Evolutionary conservation across 2,797 vertebrate species (phyloP).

Genomic region (Corythornis leucogaster): DNA sequence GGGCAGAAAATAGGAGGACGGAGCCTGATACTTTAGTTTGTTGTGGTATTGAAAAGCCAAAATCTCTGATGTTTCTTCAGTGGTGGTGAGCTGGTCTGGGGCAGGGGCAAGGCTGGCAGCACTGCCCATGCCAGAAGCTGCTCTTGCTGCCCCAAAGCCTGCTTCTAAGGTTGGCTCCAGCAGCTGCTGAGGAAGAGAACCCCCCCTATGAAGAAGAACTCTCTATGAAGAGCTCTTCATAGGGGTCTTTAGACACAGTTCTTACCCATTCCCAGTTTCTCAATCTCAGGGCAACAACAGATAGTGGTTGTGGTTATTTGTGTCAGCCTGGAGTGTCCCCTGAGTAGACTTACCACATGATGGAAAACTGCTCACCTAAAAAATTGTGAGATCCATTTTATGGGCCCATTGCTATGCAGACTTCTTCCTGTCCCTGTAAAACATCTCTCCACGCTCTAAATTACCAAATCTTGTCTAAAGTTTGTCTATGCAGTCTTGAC

Average conservation of each 20-base stretch:
- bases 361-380: background rate
- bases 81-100: background rate
- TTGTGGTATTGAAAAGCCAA: background rate
- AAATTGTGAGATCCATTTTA: background rate
- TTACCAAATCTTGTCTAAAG: background rate
- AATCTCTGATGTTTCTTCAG: background rate
- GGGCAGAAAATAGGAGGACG: background rate
- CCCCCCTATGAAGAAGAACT: no score
- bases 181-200: background rate
- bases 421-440: background rate
- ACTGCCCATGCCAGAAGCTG: background rate
- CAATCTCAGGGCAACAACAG: background rate
- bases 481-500: background rate
- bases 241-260: background rate
- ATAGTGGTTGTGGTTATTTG: fast-evolving
- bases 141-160: background rate
- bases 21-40: background rate
- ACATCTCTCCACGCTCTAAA: background rate
- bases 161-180: background rate
- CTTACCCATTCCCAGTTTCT: no score
- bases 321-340: background rate
- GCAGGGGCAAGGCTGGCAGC: background rate
- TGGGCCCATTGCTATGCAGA: background rate
- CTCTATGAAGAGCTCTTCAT: no score
- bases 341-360: background rate